Percentiles rank a stretch among this genome's conserved stretches.
Conservation (phyloP, 2,113 vertebrate genomes). For the Steatornis caripensis region DNA sequence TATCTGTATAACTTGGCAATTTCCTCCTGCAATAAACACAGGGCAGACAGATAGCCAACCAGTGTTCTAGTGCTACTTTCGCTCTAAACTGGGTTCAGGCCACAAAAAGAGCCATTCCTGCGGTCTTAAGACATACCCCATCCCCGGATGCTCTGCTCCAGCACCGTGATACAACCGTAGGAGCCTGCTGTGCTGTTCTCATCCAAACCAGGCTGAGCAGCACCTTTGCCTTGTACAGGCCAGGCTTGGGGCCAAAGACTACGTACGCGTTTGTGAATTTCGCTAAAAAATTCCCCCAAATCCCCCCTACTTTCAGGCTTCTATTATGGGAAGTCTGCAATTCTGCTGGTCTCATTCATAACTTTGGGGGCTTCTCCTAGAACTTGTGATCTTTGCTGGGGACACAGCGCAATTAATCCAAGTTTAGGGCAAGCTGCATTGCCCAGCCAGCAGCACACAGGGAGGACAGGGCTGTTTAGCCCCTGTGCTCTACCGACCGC, state of each 20-base stretch:
- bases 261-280: accelerated
- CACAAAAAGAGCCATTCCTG: neutral
- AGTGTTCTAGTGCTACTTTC: neutral
- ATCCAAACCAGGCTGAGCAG: neutral
- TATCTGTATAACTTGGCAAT: neutral
- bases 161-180: accelerated
- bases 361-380: neutral
- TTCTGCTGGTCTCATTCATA: neutral
- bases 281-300: neutral
- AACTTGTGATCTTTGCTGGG: neutral
- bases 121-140: neutral
- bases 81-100: neutral
- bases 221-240: neutral
- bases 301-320: neutral
- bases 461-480: neutral
- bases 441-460: neutral
- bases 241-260: neutral
- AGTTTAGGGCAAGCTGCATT: neutral
- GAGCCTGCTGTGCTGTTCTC: neutral
- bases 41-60: neutral
- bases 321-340: neutral
- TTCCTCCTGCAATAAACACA: neutral
- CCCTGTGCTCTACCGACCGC: neutral
- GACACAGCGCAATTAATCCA: neutral
- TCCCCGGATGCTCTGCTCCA: accelerated